A percentile compares a stretch with the other conserved stretches of the same genome.
These are phyloP conservation scores for Rhodinocichla rosea DNA, from an alignment of 2,113 vertebrate species.

Conservation along the genomic window DNA sequence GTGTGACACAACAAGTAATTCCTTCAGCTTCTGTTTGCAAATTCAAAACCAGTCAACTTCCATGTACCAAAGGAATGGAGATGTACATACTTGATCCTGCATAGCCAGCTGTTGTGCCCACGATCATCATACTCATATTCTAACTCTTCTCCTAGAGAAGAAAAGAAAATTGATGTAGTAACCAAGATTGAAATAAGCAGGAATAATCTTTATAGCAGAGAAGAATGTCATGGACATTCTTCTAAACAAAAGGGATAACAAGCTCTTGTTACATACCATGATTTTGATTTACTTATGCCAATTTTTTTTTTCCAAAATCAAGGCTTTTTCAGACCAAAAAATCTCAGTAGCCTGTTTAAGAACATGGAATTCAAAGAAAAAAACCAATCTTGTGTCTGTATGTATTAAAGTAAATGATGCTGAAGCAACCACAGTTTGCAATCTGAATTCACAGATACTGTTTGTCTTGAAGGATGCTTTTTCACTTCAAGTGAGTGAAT, in stretches of 20 bases:
- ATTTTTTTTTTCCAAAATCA: not conserved
- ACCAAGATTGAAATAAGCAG: not conserved
- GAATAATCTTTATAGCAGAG: not conserved
- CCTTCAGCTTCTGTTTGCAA: not conserved
- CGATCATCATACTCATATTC: slow-evolving; percentile 96
- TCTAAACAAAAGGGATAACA: not conserved
- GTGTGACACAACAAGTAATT: not conserved
- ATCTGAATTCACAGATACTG: not conserved
- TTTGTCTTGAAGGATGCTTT: not conserved
- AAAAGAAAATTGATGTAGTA: not conserved
- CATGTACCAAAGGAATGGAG: not conserved
- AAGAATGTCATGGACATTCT: not conserved
- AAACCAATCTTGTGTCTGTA: not conserved
- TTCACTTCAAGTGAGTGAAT: not conserved
- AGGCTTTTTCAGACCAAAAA: not conserved
- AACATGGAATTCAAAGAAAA: not conserved
- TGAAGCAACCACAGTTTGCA: not conserved
- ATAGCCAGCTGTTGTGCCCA: slow-evolving; percentile 91
- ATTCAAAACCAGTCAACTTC: not conserved
- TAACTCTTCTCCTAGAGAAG: slow-evolving; percentile 87
- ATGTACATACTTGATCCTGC: slow-evolving; percentile 87
- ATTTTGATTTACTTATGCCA: not conserved
- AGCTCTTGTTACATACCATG: not conserved
- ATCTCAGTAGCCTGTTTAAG: not conserved
- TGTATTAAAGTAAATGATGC: not conserved